Evolutionary conservation across 2,113 vertebrate species (phyloP), one percentile per base, ranked within the genome.

Genomic region (Poicephalus meyeri): DNA sequence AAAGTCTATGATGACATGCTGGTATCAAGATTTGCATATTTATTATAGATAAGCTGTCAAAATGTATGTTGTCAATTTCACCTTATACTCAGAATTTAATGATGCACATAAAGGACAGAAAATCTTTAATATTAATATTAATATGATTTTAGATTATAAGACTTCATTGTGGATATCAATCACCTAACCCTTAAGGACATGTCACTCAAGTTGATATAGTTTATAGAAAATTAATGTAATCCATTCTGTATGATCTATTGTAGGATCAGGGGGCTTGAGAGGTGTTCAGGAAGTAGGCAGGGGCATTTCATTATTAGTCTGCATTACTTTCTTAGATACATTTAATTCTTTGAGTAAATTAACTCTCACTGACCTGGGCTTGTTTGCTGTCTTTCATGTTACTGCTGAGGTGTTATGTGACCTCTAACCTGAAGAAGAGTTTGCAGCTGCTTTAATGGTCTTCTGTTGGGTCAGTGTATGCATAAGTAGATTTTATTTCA

Each of bases 101-200:
- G 98, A 98, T 96, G 97, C 96, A 86, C 97, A 96, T 98, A 98
- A 98, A 98, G 98, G 98, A 98, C 97, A 97, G 98, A 97, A 98
- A 98, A 98, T 98, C 98, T 98, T 98, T 98, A 98, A 98, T 98
- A 98, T 98, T 98, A 98, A 98, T 98, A 98, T 98, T 98, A 98
- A 98, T 98, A 98, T 98, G 96, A 98, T 98, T 98, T 98, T 97
- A 97, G 98, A 98, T 98, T 98, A 98, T 98, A 98, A 98, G 97
- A 97, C 97, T 63, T 97, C 97, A 97, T 98, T 98, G 97, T 97
- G 96, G 97, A 96, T 98, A 98, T 98, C 98, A 98, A 97, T 98
- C 98, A 98, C 95, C 96, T 94, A 98, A 97, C 96, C 98, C 97
- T 98, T 98, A 98, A 98, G 97, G 98, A 98, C 95, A 97, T 97